phyloP scores from a whole-genome alignment of 2,888 invertebrate species.

The Spilarctia lutea region DNA sequence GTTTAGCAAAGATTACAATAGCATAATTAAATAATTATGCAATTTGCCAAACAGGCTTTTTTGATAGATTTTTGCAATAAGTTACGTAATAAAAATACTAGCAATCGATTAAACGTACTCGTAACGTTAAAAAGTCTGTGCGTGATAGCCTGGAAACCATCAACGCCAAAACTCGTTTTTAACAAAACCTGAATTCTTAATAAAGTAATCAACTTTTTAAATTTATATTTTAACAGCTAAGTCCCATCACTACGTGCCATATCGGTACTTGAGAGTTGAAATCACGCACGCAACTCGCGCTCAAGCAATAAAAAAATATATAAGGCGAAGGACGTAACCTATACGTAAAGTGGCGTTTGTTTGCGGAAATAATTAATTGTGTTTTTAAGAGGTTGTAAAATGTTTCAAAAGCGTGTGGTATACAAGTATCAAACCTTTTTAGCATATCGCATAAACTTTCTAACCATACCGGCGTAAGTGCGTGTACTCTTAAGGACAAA shows the following conservation, averaged over 20 bases:
- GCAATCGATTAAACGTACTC: conserved; percentile 9
- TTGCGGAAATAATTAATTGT: conserved; percentile 42
- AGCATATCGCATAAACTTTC: not conserved
- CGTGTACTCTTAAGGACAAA: not conserved
- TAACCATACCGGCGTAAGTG: not conserved
- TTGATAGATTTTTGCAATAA: not conserved
- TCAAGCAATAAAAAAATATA: conserved; percentile 53
- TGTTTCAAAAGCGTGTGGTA: not conserved
- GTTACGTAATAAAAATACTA: conserved; percentile 7
- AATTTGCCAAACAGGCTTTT: not conserved
- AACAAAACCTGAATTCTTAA: conserved; percentile 35
- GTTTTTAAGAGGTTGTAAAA: conserved; percentile 8
- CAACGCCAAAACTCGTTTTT: conserved; percentile 17
- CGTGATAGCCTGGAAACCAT: conserved; percentile 12
- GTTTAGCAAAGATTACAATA: not conserved
- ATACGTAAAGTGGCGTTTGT: conserved; percentile 36
- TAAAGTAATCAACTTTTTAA: conserved; percentile 37
- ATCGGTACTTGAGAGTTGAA: conserved; percentile 46
- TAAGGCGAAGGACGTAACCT: conserved; percentile 42
- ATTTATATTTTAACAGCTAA: conserved; percentile 24
- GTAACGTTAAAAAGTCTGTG: conserved; percentile 3
- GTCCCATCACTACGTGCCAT: conserved; percentile 47
- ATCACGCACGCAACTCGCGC: conserved; percentile 51
- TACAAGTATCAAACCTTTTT: not conserved
- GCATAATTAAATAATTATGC: not conserved